Evolutionary conservation across 2,797 vertebrate species (phyloP), one percentile per base, ranked within the genome.

Genomic region (Chelonia mydas): DNA sequence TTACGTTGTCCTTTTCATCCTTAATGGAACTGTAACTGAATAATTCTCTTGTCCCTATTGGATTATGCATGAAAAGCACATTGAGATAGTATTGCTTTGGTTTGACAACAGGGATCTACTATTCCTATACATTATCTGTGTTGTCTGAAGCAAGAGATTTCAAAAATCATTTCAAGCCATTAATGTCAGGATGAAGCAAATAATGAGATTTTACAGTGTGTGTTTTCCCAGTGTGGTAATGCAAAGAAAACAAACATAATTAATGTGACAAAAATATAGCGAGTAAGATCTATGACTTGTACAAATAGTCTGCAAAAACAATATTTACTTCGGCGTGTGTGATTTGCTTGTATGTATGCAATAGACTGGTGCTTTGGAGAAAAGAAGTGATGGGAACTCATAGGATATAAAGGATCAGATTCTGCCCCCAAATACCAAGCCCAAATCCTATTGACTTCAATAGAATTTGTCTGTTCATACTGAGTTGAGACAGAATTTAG

Each of bases 11-110:
- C 89, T 90, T 96, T 95, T 94, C 82, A 50, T 87, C 95, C 88
- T 57, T 96, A 94, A 96, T 95, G 96, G 94, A 88, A 55, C 54
- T 90, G 89, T 87, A 90, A 90, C 79, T 94, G 86, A 95, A 87
- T 95, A 95, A 91, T 89, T 94, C 89, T 88, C 50, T 77, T 88
- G 65, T 83, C 87, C 83, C 94, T 93, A 83, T 1, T 84, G 92
- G 90, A 86, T 95, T 92, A 93, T 89, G 94, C 78, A 90, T 95
- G 91, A 94, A 92, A 78, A 96, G 55, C 89, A 94, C 87, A 87
- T 86, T 94, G 90, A 93, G 83, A 84, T 45, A 91, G 81, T 87
- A 84, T 45, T 51, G 54, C 84, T 92, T 45, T 81, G 3, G 1
- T 93, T 94, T 95, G 65, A 1, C 89, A 90, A 88, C 80, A 84